Evolutionary conservation across 2,113 vertebrate species (phyloP), one percentile per base, ranked within the genome.

Genomic region (Atrichornis clamosus): DNA sequence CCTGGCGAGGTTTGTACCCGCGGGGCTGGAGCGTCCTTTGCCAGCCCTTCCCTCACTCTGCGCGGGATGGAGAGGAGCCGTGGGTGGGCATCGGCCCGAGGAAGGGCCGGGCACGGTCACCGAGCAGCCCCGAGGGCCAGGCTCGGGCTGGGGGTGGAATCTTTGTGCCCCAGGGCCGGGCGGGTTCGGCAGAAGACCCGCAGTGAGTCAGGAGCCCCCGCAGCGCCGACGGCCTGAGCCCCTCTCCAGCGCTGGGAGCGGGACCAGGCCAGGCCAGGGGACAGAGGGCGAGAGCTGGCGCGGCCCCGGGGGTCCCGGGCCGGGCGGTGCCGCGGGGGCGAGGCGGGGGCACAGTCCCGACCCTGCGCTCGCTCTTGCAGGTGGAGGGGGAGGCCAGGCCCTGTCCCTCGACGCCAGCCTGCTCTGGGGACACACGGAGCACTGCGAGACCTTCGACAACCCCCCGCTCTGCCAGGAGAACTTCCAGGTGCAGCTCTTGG

Each of bases 361-460:
- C 16, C 3, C 23, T 41, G 63, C 14, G 22, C 62, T 68, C 92
- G 62, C 26, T 33, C 90, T 83, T 32, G 37, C 93, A 99, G 98
- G 98, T 62, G 98, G 98, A 10, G 98, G 99, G 6, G 98, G 98
- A 17, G 98, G 98, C 23, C 97, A 98, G 21, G 98, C 98, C 10
- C 86, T 99, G 64, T 97, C 87, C 90, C 94, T 99, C 13, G 97
- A 98, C 1, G 93, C 97, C 44, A 96, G 96, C 79, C 97, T 99
- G 37, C 81, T 97, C 58, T 79, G 78, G 76, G 98, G 98, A 22
- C 96, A 5, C 93, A 98, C 98, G 1, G 98, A 98, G 87, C 84
- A 18, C 59, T 99, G 99, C 28, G 98, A 98, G 93, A 99, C 98
- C 13, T 99, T 99, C 18, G 98, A 98, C 91, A 99, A 98, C 93